phyloP scores from a whole-genome alignment of 2,113 vertebrate genomes.

The Eurystomus gularis region DNA sequence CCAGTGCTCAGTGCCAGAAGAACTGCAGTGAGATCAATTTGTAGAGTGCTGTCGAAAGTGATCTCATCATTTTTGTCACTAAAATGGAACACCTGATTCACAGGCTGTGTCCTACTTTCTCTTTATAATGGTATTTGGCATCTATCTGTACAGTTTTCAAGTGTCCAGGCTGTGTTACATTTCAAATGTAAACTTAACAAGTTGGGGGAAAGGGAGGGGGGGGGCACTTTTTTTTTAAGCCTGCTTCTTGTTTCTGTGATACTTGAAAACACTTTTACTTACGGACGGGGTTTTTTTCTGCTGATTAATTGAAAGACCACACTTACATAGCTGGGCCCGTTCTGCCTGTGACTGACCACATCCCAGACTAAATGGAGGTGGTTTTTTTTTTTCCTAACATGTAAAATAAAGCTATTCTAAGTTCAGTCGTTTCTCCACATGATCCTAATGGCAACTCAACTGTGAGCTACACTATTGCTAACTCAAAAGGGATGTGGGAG shows the following conservation, averaged over 20 bases:
- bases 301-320: conserved; percentile 8
- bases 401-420: conserved; percentile 5
- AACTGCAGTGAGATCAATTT: conserved; percentile 64
- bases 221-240: background rate
- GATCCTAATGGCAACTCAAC: conserved; percentile 46
- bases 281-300: conserved; percentile 5
- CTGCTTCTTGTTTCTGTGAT: background rate
- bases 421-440: background rate
- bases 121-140: conserved; percentile 48
- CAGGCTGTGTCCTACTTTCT: conserved; percentile 51
- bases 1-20: conserved; percentile 42
- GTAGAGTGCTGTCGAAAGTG: conserved; percentile 59
- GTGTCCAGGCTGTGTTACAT: conserved; percentile 44
- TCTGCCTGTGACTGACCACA: conserved; percentile 13
- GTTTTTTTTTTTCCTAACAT: background rate
- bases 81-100: conserved; percentile 50
- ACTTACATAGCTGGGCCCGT: background rate
- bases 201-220: background rate
- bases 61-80: conserved; percentile 64
- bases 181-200: conserved; percentile 48
- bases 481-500: conserved; percentile 54
- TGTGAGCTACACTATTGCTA: conserved; percentile 20
- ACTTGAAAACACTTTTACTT: conserved; percentile 28
- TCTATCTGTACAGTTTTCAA: conserved; percentile 48
- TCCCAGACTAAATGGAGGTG: background rate